Evolutionary conservation across 2,888 invertebrate species (phyloP), one percentile per base, ranked within the genome.

Genomic region (Clusia tigrina): DNA sequence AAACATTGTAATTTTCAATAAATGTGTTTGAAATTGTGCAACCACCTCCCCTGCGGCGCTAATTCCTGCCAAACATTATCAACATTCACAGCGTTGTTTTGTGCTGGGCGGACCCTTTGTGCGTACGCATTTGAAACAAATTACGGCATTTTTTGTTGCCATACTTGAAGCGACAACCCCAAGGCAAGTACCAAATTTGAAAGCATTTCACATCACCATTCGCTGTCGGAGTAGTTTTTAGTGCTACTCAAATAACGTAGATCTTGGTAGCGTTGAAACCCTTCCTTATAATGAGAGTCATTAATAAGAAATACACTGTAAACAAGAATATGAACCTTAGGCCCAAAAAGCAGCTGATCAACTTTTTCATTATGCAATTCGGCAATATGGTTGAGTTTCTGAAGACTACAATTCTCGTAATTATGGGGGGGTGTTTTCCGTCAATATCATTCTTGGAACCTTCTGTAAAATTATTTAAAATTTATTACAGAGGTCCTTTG

Each of bases 1-100:
- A 75, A 79, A 79, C 78, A 77, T 72, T 71, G 68, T 78, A 78
- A 78, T 76, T 77, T 67, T 75, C 72, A 76, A 75, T 70, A 74
- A 78, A 79, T 76, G 71, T 74, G 70, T 72, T 69, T 65, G 72
- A 73, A 69, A 73, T 71, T 58, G 69, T 61, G 62, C 46, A 46
- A 26, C 51, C 66, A 64, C 69, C 67, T 62, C 42, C 58, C 58
- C 54, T 42, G 54, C 46, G 54, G 63, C 63, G 54, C 20, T 63
- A 51, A 57, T 24, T 18, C 6, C 18, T 48, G 5, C 22, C 15
- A 20, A 48, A 48, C 48, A 48, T 60, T 62, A 68, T 12, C 67
- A 67, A 57, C 48, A 20, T 48, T 18, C 20, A 9, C 18, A 12
- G 9, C 6, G 76, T n/a, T n/a, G n/a, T n/a, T 54, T 38, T 37